Conservation (phyloP, 2,888 invertebrate genomes). For the Cephus pygmeus region DNA sequence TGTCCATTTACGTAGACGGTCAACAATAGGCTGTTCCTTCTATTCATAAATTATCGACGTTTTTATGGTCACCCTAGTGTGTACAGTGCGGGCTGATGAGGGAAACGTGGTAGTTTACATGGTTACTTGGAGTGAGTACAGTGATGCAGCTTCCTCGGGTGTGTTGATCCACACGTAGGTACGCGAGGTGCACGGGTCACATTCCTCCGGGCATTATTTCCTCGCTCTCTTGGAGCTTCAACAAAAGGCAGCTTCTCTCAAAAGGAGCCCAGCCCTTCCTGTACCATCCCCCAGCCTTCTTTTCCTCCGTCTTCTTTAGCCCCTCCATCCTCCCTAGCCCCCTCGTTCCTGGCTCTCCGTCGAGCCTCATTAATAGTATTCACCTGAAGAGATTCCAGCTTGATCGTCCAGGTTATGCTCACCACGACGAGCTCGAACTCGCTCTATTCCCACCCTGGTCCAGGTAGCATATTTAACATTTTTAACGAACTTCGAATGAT, state of each 20-base stretch:
- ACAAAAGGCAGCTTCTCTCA: conserved; percentile 59
- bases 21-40: neutral
- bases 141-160: conserved; percentile 41
- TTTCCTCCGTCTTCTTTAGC: neutral
- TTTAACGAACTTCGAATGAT: conserved; percentile 50
- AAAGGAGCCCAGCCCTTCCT: conserved; percentile 40
- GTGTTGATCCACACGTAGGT: conserved; percentile 45
- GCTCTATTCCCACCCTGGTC: neutral
- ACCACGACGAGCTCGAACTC: neutral
- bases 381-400: conserved; percentile 52
- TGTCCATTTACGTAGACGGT: neutral
- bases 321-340: neutral
- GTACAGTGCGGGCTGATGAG: neutral
- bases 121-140: conserved; percentile 20
- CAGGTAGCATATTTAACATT: conserved; percentile 45
- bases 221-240: conserved; percentile 51
- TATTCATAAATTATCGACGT: conserved; percentile 16
- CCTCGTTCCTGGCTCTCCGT: conserved; percentile 21
- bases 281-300: neutral
- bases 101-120: neutral
- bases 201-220: conserved; percentile 63
- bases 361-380: conserved; percentile 62
- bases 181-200: conserved; percentile 62
- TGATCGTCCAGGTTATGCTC: conserved; percentile 37
- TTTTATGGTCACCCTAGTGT: conserved; percentile 14